Evolutionary conservation across 2,797 vertebrate species (phyloP), one percentile per base, ranked within the genome.

Genomic region (Chaetophractus vellerosus): DNA sequence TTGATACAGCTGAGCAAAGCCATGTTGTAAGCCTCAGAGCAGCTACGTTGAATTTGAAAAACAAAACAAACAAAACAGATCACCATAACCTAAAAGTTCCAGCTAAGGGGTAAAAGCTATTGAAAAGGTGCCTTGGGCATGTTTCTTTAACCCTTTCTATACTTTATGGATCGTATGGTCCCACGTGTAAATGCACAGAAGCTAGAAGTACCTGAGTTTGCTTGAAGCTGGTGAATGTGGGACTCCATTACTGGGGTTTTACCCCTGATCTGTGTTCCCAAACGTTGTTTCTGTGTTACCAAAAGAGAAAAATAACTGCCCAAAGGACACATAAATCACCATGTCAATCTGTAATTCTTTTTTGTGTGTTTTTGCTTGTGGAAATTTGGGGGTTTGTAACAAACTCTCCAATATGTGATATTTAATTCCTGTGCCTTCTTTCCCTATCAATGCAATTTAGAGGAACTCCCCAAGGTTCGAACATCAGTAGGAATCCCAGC

Each of bases 1-100:
- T 93, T 87, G 91, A 31, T 85, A 1, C 33, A 48, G 57, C 21
- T 74, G 36, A 84, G 38, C 38, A 72, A 85, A 94, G 84, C 36
- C 16, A 15, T 5, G 4, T 9, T 1, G 6, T n/a, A 63, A 63
- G 68, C 12, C 63, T 61, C 8, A 14, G 4, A 38, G 36, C 68
- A 41, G 33, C 18, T 61, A 69, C 63, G 41, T 68, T 78, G 71
- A 93, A 81, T 31, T 50, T 45, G 63, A n/a, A 75, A 61, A 75
- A 19, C 16, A 68, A 23, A 4, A 52, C 23, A 61, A 78, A 45
- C 45, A 9, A 75, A 26, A 28, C 2, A n/a, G 19, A 50, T 83
- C 6, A 33, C 10, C 15, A 19, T 14, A 16, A 36, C 31, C 36
- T 33, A 19, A 21, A 63, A 21, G 31, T 45, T 78, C 66, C 28